phyloP scores from a whole-genome alignment of 2,888 invertebrate species.

The Carcina quercana region DNA sequence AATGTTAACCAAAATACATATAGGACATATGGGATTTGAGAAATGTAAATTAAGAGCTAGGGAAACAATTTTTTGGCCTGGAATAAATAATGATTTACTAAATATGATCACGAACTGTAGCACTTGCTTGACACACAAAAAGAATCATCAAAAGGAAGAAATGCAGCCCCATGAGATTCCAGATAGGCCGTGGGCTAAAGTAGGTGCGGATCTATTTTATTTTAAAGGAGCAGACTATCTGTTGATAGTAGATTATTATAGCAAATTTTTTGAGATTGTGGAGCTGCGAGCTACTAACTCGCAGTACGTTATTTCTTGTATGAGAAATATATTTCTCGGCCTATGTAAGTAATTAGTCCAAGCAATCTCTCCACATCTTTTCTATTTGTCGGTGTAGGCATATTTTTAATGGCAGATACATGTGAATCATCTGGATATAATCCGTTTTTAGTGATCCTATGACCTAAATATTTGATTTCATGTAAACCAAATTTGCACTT shows the following conservation, averaged over 20 bases:
- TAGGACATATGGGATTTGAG: constrained; percentile 2
- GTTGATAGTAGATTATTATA: constrained; percentile 5
- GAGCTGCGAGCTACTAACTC: too few relatives aligned
- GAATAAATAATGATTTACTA: constrained; percentile 7
- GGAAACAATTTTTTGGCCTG: constrained; percentile 7
- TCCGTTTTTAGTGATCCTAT: constrained; percentile 15
- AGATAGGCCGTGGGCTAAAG: constrained; percentile 4
- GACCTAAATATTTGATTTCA: too few relatives aligned
- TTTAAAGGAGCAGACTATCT: constrained; percentile 6
- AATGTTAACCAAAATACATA: constrained; percentile 4
- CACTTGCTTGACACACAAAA: constrained; percentile 3
- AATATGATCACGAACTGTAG: constrained; percentile 8
- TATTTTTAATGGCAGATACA: too few relatives aligned
- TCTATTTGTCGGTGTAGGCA: constrained; percentile 2
- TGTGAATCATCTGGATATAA: too few relatives aligned
- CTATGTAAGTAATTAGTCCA: constrained; percentile 24
- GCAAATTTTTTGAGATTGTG: constrained; percentile 9
- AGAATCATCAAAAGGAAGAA: constrained; percentile 3
- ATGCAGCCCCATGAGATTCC: constrained; percentile 3
- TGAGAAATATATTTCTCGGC: too few relatives aligned
- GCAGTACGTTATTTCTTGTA: too few relatives aligned
- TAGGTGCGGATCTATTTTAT: constrained; percentile 9
- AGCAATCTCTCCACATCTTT: constrained; percentile 21
- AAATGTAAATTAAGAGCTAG: constrained; percentile 11
- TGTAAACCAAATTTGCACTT: too few relatives aligned